phyloP scores from a whole-genome alignment of 2,113 vertebrate species.

The Strix uralensis region DNA sequence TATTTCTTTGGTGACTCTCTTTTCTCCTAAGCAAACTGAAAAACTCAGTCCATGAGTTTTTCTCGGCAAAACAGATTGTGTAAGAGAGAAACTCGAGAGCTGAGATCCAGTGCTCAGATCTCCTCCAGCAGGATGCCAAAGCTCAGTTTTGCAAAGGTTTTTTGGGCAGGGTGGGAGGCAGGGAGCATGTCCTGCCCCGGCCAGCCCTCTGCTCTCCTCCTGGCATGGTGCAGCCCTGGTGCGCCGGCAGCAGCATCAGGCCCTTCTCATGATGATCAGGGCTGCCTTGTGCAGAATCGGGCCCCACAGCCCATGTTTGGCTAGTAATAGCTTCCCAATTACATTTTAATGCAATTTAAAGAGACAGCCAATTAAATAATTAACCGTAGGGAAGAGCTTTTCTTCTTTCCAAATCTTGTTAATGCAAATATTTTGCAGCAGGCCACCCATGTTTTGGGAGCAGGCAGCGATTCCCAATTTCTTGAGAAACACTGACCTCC shows the following conservation, averaged over 20 bases:
- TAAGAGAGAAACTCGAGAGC: background rate
- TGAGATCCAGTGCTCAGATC: background rate
- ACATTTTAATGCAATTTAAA: background rate
- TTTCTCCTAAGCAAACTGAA: background rate
- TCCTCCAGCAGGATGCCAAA: background rate
- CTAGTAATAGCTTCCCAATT: constrained; percentile 6
- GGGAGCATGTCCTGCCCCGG: background rate
- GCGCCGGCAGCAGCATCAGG: background rate
- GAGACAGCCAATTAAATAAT: constrained; percentile 44
- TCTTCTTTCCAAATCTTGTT: background rate
- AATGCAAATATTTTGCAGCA: background rate
- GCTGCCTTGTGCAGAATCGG: background rate
- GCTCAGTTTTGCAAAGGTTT: background rate
- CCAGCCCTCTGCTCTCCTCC: too few species aligned
- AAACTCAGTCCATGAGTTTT: background rate
- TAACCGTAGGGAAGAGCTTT: constrained; percentile 30
- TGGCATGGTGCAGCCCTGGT: rapidly evolving
- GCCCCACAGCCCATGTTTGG: background rate
- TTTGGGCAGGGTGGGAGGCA: background rate
- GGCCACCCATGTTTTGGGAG: constrained; percentile 16
- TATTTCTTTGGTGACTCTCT: background rate
- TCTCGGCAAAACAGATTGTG: background rate
- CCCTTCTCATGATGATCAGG: background rate
- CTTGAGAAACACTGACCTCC: constrained; percentile 55
- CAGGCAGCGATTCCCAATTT: background rate